Percentiles rank a stretch among this genome's conserved stretches.
Conservation (phyloP, 2,113 vertebrate species). For the Menidia beryllina region DNA sequence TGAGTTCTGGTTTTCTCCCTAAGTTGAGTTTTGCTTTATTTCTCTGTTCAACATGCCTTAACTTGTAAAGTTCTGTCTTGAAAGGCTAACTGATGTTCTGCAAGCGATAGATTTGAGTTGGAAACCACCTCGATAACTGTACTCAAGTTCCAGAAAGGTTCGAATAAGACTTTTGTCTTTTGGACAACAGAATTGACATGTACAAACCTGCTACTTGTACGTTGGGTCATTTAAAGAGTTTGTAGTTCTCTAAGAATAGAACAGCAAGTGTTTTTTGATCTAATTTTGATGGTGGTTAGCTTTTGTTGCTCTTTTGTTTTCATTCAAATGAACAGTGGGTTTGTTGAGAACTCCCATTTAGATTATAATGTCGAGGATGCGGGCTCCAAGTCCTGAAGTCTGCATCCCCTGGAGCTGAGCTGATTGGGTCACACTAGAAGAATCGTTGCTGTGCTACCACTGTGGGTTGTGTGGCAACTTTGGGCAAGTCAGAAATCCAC, state of each 20-base stretch:
- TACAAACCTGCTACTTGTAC: constrained; percentile 32
- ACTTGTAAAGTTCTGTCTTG: constrained; percentile 77
- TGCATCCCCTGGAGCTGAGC: constrained; percentile 69
- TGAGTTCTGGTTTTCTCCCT: constrained; percentile 55
- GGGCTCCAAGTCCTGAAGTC: constrained; percentile 57
- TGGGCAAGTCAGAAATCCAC: neutral
- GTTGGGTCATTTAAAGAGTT: constrained; percentile 37
- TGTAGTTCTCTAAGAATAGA: constrained; percentile 50
- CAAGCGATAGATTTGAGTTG: constrained; percentile 47
- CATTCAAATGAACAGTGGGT: constrained; percentile 58
- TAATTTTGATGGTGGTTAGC: constrained; percentile 57
- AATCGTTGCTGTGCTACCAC: neutral
- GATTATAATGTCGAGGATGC: constrained; percentile 54
- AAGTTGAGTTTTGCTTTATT: constrained; percentile 67
- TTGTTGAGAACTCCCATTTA: constrained; percentile 61
- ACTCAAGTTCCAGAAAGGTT: constrained; percentile 32
- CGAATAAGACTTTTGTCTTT: constrained; percentile 33
- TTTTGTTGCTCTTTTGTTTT: constrained; percentile 62
- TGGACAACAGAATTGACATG: constrained; percentile 25
- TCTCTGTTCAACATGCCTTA: constrained; percentile 83
- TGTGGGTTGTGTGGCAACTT: neutral
- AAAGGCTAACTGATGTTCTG: constrained; percentile 63
- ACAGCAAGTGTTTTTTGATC: constrained; percentile 35
- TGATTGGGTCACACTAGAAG: constrained; percentile 31
- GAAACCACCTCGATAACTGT: constrained; percentile 52